Base-by-base conservation (phyloP, 2,888 invertebrate genomes). In the Dione juno region DNA sequence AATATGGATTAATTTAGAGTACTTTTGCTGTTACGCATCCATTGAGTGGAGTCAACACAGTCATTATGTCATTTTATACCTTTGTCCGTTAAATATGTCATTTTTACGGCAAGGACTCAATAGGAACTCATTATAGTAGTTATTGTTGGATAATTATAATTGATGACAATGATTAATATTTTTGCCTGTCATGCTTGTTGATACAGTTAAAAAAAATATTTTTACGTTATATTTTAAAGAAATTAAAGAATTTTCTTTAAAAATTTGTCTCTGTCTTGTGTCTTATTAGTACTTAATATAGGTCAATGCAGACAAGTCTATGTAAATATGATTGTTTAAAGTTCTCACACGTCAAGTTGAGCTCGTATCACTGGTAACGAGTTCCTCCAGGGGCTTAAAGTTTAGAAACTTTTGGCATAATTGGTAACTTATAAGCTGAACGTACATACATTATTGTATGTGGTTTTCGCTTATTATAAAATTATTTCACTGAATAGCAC, bases 301-400 rank as follows among this genome's bases (percentile, higher is more conserved):
- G 16, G 37, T 57, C 57, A 57, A 40, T 57, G 37, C 7, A 40
- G 37, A 40, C 16, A 57, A 57, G 57, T 50, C 16, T 53, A 61
- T 61, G 61, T 19, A 45, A 52, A 64, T 69, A 54, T 67, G 41
- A 61, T 59, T 64, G 40, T 69, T 37, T 54, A 64, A 53, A 43
- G 63, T 54, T 63, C 54, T 69, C 48, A 69, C 63, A 45, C 21
- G 68, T 69, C 63, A 45, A 69, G 68, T 69, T 69, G 54, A 13
- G 45, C 19, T 21, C 43, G 41, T 52, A 67, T 68, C 63, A 45
- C 13, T n/a, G 19, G 19, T 57, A 52, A 14, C 48, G 45, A 28
- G 64, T 40, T 50, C 48, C 50, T 50, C n/a, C 8, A 37, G 52
- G 37, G n/a, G 37, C 50, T 64, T 45, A 28, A 61, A 50, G 50